Evolutionary conservation across 2,888 invertebrate species (phyloP).

Genomic region (Ariolimax columbianus): DNA sequence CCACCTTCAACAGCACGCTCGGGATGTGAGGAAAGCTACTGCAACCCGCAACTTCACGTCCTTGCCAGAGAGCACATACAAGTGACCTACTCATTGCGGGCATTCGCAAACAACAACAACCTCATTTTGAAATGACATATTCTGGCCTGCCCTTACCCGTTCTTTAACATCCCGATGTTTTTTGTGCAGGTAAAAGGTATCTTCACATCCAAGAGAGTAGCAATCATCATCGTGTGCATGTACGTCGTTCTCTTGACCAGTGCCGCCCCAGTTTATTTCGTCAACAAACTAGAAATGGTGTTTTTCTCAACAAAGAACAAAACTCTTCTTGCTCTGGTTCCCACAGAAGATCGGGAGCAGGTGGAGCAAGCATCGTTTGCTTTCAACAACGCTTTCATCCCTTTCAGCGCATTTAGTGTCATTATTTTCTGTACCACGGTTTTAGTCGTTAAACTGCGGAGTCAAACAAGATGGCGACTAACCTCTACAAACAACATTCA

Average conservation of each 20-base stretch:
- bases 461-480: conserved; percentile 10
- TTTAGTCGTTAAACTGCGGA: neutral
- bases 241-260: neutral
- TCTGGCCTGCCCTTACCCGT: too few relatives aligned
- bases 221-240: conserved; percentile 11
- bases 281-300: conserved; percentile 16
- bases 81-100: too few relatives aligned
- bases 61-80: too few relatives aligned
- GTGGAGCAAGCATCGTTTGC: conserved; percentile 6
- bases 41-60: too few relatives aligned
- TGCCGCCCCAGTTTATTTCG: conserved; percentile 11
- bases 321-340: neutral
- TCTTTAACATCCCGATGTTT: neutral
- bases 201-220: conserved; percentile 17
- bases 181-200: conserved; percentile 11
- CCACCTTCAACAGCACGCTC: too few relatives aligned
- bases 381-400: neutral
- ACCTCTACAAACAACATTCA: neutral
- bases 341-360: neutral
- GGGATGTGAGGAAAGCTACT: too few relatives aligned
- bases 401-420: conserved; percentile 1
- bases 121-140: too few relatives aligned
- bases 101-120: too few relatives aligned
- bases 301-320: conserved; percentile 5
- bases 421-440: neutral